Percentiles rank a stretch among this genome's conserved stretches.
Evolutionary conservation across 1,140 invertebrate species (phyloP).

Genomic region (Leptopilina boulardi): DNA sequence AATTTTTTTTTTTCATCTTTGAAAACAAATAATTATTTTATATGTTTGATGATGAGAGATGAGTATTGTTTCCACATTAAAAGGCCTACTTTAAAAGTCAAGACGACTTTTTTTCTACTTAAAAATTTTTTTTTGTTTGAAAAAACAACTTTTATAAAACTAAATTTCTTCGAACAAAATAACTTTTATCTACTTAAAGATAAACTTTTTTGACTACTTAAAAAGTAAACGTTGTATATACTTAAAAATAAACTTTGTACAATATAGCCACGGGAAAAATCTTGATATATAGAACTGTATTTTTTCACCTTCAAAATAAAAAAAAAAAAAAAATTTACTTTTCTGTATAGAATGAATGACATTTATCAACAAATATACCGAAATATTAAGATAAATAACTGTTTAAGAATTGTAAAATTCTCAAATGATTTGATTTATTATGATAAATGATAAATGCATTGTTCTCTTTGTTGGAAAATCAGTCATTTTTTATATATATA

Average conservation of each 20-base stretch:
- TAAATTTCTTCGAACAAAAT: neutral
- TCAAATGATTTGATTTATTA: neutral
- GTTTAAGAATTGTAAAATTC: neutral
- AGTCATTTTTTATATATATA: neutral
- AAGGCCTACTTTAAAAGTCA: too few species aligned
- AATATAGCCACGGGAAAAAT: too few species aligned
- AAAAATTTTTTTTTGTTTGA: too few species aligned
- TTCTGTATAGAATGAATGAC: neutral
- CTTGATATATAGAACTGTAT: too few species aligned
- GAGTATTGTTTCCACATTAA: too few species aligned
- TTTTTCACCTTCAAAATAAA: neutral
- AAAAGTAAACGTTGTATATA: too few species aligned
- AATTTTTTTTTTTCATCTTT: too few species aligned
- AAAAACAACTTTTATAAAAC: neutral
- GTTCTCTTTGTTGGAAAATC: neutral
- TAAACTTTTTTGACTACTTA: neutral
- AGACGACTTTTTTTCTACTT: too few species aligned
- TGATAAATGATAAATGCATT: conserved; percentile 3
- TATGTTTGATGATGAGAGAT: too few species aligned
- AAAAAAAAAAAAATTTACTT: neutral
- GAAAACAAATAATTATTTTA: too few species aligned
- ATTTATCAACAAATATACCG: neutral
- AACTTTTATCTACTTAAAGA: too few species aligned
- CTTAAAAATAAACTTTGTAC: too few species aligned
- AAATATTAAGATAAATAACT: conserved; percentile 14